Conservation (phyloP, 2,797 vertebrate species). For the Nyctalus aviator region DNA sequence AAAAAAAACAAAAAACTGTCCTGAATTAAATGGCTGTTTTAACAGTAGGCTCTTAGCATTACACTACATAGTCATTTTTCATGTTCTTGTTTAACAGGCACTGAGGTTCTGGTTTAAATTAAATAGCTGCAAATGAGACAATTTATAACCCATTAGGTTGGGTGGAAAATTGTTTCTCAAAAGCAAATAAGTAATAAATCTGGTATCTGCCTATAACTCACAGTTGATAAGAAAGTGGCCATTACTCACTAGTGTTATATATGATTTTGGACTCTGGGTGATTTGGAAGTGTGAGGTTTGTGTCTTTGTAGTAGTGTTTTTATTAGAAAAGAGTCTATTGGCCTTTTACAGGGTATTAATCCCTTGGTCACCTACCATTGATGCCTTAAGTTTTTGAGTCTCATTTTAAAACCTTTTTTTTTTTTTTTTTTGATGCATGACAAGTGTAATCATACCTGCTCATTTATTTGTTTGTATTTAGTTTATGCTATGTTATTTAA, state of each 20-base stretch:
- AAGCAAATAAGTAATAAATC: conserved; percentile 83
- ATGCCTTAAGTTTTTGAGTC: conserved; percentile 81
- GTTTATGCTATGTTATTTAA: conserved; percentile 85
- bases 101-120: conserved; percentile 87
- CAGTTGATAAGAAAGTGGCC: conserved; percentile 76
- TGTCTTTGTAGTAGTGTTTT: conserved; percentile 83
- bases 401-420: conserved; percentile 76
- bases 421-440: conserved; percentile 80
- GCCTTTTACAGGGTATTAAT: conserved; percentile 84
- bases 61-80: conserved; percentile 77
- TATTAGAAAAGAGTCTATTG: conserved; percentile 82
- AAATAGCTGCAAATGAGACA: conserved; percentile 84
- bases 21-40: conserved; percentile 75
- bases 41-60: conserved; percentile 73
- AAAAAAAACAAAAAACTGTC: background rate
- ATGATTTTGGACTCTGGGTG: conserved; percentile 81
- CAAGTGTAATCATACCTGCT: conserved; percentile 81
- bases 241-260: conserved; percentile 71
- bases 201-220: conserved; percentile 81
- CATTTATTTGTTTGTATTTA: conserved; percentile 85
- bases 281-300: conserved; percentile 82
- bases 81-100: conserved; percentile 84
- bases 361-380: conserved; percentile 79
- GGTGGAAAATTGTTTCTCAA: conserved; percentile 83
- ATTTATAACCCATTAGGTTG: conserved; percentile 83